Evolutionary conservation across 2,797 vertebrate genomes (phyloP).

Genomic region (Mormyrops boulengeri): DNA sequence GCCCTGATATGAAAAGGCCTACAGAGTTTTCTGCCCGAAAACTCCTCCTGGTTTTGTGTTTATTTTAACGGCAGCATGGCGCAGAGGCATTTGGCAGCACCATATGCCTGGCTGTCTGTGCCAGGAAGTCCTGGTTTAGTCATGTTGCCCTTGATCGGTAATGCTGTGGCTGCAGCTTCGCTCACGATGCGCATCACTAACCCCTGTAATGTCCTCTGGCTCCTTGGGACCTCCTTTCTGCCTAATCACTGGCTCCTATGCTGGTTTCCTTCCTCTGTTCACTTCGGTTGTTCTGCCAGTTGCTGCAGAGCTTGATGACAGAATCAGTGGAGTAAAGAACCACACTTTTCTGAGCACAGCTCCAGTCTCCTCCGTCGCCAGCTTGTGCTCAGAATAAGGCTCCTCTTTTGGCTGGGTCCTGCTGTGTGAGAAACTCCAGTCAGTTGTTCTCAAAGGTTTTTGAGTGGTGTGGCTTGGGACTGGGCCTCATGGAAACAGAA

Average conservation of each 20-base stretch:
- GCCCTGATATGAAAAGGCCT: not conserved
- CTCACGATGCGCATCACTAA: not conserved
- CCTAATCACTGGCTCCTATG: not conserved
- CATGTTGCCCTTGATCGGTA: not conserved
- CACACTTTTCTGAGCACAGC: not conserved
- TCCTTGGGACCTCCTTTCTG: not conserved
- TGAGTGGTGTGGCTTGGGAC: not conserved
- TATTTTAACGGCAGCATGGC: not conserved
- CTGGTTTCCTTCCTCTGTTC: not conserved
- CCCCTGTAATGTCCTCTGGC: not conserved
- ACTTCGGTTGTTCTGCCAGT: not conserved
- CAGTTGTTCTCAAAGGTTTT: not conserved
- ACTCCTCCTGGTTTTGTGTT: not conserved
- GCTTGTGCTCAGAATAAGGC: not conserved
- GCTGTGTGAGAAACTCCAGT: not conserved
- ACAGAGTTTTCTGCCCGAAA: not conserved
- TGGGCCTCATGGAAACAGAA: not conserved
- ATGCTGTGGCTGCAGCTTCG: not conserved
- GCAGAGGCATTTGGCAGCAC: not conserved
- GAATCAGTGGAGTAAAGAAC: not conserved
- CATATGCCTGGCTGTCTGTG: not conserved
- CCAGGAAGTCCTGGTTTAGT: not conserved
- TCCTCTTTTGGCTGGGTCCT: not conserved
- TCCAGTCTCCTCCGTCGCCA: not conserved
- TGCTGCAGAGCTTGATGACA: not conserved